Conservation (phyloP, 2,797 vertebrate genomes). For the Catamblyrhynchus diadema region DNA sequence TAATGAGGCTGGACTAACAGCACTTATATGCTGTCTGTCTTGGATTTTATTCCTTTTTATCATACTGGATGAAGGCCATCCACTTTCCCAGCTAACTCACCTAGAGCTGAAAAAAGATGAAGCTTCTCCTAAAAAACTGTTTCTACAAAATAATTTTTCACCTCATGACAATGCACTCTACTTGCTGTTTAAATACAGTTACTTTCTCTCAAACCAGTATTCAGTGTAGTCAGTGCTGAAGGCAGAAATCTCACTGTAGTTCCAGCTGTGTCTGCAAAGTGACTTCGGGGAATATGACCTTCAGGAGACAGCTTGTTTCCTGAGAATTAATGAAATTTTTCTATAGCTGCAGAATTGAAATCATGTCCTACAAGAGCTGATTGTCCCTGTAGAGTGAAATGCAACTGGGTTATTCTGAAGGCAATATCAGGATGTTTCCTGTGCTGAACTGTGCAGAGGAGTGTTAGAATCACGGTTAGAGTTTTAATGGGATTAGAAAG, state of each 20-base stretch:
- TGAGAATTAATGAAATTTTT: not conserved
- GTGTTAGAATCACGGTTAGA: not conserved
- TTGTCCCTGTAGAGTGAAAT: not conserved
- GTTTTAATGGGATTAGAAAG: not conserved
- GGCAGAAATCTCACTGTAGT: not conserved
- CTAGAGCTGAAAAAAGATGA: not conserved
- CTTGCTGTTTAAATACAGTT: not conserved
- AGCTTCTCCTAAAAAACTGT: not conserved
- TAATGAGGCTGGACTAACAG: not conserved
- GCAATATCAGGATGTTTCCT: not conserved
- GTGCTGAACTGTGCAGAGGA: not conserved
- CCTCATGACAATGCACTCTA: not conserved
- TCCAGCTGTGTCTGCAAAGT: not conserved
- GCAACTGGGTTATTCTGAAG: not conserved
- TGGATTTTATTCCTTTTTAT: not conserved
- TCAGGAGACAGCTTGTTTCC: not conserved
- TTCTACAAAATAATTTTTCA: not conserved
- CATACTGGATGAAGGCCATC: not conserved
- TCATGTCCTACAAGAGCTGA: not conserved
- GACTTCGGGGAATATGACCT: not conserved
- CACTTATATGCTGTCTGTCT: not conserved
- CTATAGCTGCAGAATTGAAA: not conserved
- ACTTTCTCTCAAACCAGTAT: not conserved
- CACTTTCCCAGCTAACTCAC: not conserved
- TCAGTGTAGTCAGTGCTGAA: not conserved